These are phyloP conservation scores for Thalassophryne amazonica DNA, from an alignment of 2,797 vertebrate genomes.

Conservation along the genomic window DNA sequence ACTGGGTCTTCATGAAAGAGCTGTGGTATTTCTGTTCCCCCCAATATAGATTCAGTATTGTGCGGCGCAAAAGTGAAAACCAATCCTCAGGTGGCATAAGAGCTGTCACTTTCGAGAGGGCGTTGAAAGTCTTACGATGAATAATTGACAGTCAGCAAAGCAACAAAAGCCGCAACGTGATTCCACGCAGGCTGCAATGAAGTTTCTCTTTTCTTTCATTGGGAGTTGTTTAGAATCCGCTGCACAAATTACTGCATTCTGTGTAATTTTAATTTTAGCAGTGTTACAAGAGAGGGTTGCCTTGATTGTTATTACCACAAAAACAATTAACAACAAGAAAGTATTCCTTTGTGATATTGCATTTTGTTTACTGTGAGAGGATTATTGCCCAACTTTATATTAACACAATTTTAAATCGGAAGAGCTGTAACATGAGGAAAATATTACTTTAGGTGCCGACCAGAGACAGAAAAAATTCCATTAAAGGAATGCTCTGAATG, in stretches of 20 bases:
- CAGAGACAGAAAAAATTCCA: no score
- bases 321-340: not conserved
- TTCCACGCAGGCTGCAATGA: not conserved
- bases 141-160: not conserved
- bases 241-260: slow-evolving; percentile 5
- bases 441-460: not conserved
- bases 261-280: slow-evolving; percentile 3
- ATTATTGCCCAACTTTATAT: not conserved
- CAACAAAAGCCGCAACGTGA: not conserved
- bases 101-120: not conserved
- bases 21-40: not conserved
- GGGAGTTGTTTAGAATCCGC: slow-evolving; percentile 3
- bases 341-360: not conserved
- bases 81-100: not conserved
- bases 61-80: not conserved
- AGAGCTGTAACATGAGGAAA: not conserved
- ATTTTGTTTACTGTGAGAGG: not conserved
- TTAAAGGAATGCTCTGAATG: no score
- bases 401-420: not conserved
- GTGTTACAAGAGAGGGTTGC: not conserved
- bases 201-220: not conserved
- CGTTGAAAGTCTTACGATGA: not conserved
- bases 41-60: not conserved
- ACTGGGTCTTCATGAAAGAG: not conserved
- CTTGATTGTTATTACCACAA: not conserved